Base-by-base conservation (phyloP, 1,140 invertebrate species). In the Berghia stephanieae region DNA sequence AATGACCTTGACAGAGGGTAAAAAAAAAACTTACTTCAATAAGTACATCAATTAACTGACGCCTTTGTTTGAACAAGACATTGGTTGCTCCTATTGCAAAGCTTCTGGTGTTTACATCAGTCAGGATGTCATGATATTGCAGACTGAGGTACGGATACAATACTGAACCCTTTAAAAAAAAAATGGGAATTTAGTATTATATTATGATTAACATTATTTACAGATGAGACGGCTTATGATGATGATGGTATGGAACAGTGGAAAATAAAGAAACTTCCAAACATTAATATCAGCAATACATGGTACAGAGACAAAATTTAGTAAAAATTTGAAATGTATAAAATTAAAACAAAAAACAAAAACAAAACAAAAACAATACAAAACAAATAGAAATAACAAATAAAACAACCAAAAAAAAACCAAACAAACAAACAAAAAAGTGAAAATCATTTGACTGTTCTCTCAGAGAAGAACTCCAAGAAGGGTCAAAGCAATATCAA, bases 1-100 rank as follows among this genome's bases (percentile, higher is more conserved):
- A n/a, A n/a, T n/a, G n/a, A n/a, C n/a, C n/a, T n/a, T n/a, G n/a
- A n/a, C n/a, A n/a, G n/a, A n/a, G n/a, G n/a, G n/a, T n/a, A n/a
- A n/a, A n/a, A 34, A 46, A n/a, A 36, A 57, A 46, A 82, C 85
- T 89, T 86, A 98, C 94, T 90, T 98, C 97, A 16, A 99, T 92
- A 69, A 99, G 90, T 42, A 96, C 94, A 91, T 99, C 98, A 83
- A 96, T 95, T 5, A 98, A 89, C 85, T 98, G 94, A 77, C 94
- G 93, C 86, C 98, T 98, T 85, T 98, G 97, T 88, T 97, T 96
- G 86, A 99, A 99, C 8, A 99, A 90, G 24, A 98, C 94, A 92
- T 99, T 99, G 46, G 97, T 98, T 10, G 98, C 98, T 67, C 98
- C 98, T 79, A 98, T 95, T 46, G 98, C 91, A 90, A 97, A 99